Percentiles rank a stretch among this genome's conserved stretches.
phyloP scores from a whole-genome alignment of 2,888 invertebrate genomes.

The Deilephila elpenor region DNA sequence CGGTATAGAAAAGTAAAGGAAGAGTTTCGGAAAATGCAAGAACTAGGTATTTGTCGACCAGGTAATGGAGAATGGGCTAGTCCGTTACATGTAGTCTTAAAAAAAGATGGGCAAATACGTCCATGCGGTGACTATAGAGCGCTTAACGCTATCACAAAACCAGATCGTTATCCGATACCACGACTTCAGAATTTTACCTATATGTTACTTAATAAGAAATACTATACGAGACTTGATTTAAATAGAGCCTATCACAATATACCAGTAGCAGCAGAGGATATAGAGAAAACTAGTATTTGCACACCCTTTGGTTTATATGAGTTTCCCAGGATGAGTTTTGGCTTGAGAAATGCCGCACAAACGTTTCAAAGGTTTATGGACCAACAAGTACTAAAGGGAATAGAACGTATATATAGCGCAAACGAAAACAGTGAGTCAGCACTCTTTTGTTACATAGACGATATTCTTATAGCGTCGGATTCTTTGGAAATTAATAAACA shows the following conservation, averaged over 20 bases:
- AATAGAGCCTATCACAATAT: constrained; percentile 17
- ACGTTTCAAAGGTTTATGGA: constrained; percentile 41
- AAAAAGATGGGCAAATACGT: constrained; percentile 1
- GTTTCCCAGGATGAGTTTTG: constrained; percentile 31
- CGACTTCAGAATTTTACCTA: constrained; percentile 11
- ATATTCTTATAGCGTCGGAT: constrained; percentile 44
- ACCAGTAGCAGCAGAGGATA: not conserved
- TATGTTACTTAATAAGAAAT: constrained; percentile 1
- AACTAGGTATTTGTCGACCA: constrained; percentile 1
- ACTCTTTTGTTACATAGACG: constrained; percentile 47
- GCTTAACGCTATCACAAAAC: constrained; percentile 11
- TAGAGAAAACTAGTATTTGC: constrained; percentile 27
- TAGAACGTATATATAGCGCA: constrained; percentile 36
- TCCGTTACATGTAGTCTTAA: not conserved
- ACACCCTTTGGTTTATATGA: constrained; percentile 20
- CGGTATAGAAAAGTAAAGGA: not conserved
- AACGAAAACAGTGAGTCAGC: no score
- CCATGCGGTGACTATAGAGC: not conserved
- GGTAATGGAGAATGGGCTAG: not conserved
- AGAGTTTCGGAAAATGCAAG: not conserved
- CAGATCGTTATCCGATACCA: constrained; percentile 15
- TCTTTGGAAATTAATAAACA: constrained; percentile 26
- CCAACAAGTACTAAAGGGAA: constrained; percentile 31
- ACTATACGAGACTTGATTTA: constrained; percentile 1
- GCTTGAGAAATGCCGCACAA: constrained; percentile 26